These are phyloP conservation scores for Euplagia quadripunctaria DNA, from an alignment of 2,888 invertebrate genomes.

Conservation along the genomic window DNA sequence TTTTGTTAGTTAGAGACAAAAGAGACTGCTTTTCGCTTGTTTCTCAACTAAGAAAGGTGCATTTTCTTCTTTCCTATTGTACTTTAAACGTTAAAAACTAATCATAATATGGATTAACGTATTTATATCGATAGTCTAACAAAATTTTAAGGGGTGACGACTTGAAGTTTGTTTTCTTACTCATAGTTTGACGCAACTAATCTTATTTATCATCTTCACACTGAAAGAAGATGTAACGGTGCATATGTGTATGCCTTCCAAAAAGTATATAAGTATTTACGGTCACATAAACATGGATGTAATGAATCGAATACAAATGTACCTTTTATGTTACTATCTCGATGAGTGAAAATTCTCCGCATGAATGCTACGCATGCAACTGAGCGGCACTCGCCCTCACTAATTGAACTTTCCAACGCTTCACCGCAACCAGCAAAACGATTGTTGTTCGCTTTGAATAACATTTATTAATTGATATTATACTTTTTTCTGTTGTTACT, in stretches of 20 bases:
- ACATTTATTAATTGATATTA: conserved; percentile 40
- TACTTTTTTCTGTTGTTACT: conserved; percentile 17
- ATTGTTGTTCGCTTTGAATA: conserved; percentile 39
- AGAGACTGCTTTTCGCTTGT: no score
- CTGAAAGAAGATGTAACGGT: no score
- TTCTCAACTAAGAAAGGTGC: no score
- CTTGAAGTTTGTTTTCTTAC: no score
- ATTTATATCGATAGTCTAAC: no score
- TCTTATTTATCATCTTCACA: no score
- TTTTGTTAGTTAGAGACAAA: no score
- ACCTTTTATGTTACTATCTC: background rate
- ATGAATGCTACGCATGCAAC: background rate
- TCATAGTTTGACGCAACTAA: no score
- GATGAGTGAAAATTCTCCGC: background rate
- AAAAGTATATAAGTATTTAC: background rate
- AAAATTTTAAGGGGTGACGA: no score
- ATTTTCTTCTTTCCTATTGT: no score
- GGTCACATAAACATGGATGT: background rate
- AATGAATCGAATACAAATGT: background rate
- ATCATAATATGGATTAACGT: no score
- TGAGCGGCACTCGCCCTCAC: conserved; percentile 12
- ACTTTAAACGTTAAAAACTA: no score
- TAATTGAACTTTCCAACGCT: conserved; percentile 49
- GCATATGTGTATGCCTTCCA: background rate
- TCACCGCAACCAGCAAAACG: conserved; percentile 27